A percentile compares a stretch with the other conserved stretches of the same genome.
These are phyloP conservation scores for Formica exsecta DNA, from an alignment of 1,140 invertebrate genomes.

Conservation along the genomic window DNA sequence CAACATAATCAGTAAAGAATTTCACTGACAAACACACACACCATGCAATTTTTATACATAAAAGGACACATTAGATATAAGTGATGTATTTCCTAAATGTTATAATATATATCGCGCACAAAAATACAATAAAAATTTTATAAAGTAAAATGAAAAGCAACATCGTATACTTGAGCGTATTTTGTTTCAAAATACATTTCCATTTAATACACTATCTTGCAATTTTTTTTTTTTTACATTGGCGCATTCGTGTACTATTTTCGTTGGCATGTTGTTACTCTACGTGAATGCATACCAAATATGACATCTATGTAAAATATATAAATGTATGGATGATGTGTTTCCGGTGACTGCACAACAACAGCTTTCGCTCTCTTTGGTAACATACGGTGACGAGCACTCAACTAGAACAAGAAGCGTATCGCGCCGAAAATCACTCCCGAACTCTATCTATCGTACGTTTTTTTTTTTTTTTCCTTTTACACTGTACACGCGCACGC, in stretches of 20 bases:
- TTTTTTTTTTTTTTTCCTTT: slow-evolving; percentile 57
- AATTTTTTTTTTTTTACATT: not conserved
- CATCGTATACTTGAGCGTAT: too few species aligned
- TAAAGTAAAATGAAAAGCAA: not conserved
- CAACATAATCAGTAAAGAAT: slow-evolving; percentile 28
- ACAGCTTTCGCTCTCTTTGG: slow-evolving; percentile 61
- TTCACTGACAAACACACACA: not conserved
- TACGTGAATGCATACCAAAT: not conserved
- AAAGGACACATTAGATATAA: not conserved
- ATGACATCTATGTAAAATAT: not conserved
- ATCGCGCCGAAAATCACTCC: slow-evolving; percentile 80
- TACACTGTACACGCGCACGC: not conserved
- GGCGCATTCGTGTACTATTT: not conserved
- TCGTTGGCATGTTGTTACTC: not conserved
- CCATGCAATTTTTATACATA: not conserved
- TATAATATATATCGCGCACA: not conserved
- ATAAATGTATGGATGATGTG: slow-evolving; percentile 69
- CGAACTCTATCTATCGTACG: slow-evolving; percentile 46
- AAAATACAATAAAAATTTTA: not conserved
- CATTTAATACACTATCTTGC: slow-evolving; percentile 3
- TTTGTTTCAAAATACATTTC: not conserved
- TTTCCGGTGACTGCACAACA: slow-evolving; percentile 63
- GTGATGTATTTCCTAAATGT: not conserved
- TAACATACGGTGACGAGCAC: slow-evolving; percentile 66
- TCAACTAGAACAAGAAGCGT: slow-evolving; percentile 52